A percentile compares a stretch with the other conserved stretches of the same genome.
Conservation (phyloP, 2,888 invertebrate genomes). For the Acrocera orbiculus region DNA sequence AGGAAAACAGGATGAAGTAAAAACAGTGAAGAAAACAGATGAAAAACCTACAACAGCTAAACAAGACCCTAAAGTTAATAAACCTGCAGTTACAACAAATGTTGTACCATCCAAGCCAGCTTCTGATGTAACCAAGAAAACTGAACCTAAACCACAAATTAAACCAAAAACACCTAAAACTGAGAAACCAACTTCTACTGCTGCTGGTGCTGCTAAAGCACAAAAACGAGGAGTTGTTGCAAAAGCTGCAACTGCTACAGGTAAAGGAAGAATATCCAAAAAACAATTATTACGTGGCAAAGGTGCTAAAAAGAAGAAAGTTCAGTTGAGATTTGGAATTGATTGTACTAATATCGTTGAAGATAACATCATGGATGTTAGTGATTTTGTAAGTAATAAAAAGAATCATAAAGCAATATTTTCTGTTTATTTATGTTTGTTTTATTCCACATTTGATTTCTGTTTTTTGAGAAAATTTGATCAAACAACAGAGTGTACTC, state of each 20-base stretch:
- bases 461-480: too few species aligned
- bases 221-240: slow-evolving; percentile 22
- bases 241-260: slow-evolving; percentile 19
- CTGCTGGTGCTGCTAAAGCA: slow-evolving; percentile 12
- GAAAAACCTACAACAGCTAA: too few species aligned
- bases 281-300: slow-evolving; percentile 48
- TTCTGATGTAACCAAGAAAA: too few species aligned
- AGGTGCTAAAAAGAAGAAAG: slow-evolving; percentile 85
- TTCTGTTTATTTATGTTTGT: too few species aligned
- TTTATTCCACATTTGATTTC: too few species aligned
- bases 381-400: slow-evolving; percentile 77
- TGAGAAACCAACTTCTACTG: too few species aligned
- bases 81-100: too few species aligned
- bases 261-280: slow-evolving; percentile 33
- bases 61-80: slow-evolving; percentile 4
- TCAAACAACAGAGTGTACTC: too few species aligned
- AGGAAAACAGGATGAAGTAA: too few species aligned
- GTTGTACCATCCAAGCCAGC: slow-evolving; percentile 11
- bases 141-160: too few species aligned
- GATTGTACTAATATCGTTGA: slow-evolving; percentile 99
- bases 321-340: slow-evolving; percentile 74
- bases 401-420: too few species aligned
- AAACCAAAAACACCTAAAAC: slow-evolving; percentile 16
- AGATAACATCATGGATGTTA: slow-evolving; percentile 96
- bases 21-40: too few species aligned